These are phyloP conservation scores for Xiphophorus hellerii DNA, from an alignment of 2,113 vertebrate genomes.

Conservation along the genomic window DNA sequence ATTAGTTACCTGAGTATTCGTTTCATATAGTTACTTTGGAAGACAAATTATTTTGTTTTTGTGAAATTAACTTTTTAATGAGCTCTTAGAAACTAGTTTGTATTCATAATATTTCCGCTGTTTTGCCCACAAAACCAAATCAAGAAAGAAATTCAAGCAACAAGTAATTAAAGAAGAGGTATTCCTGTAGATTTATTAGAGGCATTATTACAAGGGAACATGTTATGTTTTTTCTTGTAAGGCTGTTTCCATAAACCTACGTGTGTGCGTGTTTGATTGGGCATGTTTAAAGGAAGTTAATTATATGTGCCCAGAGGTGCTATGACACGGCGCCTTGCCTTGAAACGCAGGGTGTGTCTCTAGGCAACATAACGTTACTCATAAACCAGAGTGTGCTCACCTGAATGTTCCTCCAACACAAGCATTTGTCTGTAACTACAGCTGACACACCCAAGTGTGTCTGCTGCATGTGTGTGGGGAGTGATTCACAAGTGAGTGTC, in stretches of 20 bases:
- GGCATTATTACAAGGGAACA: neutral
- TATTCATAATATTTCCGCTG: neutral
- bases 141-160: slow-evolving; percentile 10
- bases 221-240: neutral
- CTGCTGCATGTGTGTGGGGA: slow-evolving; percentile 59
- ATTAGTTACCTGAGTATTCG: neutral
- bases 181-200: neutral
- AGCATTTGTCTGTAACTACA: slow-evolving; percentile 5
- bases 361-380: slow-evolving; percentile 58
- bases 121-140: slow-evolving; percentile 20
- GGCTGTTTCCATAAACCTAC: slow-evolving; percentile 17
- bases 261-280: slow-evolving; percentile 8
- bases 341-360: slow-evolving; percentile 55
- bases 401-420: neutral
- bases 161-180: neutral
- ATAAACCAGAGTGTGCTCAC: slow-evolving; percentile 36
- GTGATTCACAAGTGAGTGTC: slow-evolving; percentile 86
- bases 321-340: slow-evolving; percentile 43
- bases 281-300: slow-evolving; percentile 59
- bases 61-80: slow-evolving; percentile 12
- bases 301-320: slow-evolving; percentile 53
- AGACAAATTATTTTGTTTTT: slow-evolving; percentile 28
- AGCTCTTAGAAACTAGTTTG: slow-evolving; percentile 27
- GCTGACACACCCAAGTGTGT: slow-evolving; percentile 55
- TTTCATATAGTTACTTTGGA: slow-evolving; percentile 25